Base-by-base conservation (phyloP, 2,797 vertebrate species). In the Australoheros facetus region DNA sequence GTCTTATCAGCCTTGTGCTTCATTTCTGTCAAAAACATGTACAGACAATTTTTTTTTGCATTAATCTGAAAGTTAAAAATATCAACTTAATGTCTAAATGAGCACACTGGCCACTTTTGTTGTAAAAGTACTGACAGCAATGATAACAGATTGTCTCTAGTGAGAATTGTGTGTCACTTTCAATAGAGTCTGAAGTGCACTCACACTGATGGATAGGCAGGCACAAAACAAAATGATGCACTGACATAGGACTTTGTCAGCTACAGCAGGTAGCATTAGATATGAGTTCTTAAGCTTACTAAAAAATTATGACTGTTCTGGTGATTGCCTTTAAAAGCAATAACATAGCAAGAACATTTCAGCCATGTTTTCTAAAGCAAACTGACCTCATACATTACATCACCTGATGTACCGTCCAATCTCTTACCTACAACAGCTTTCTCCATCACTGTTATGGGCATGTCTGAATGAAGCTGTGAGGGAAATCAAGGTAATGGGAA, bases 1-100 rank as follows among this genome's bases (percentile, higher is more conserved):
- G 73, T 37, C 26, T 62, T 55, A 56, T 87, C 71, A 1, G 19
- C 39, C 2, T 88, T 30, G 0, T 71, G 60, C 13, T 55, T 66
- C 14, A 7, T 78, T 70, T 62, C 88, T 92, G 82, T 48, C 3
- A 59, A 75, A 56, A 53, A 70, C 2, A 64, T 4, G 59, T 2
- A n/a, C n/a, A n/a, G n/a, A n/a, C n/a, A n/a, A n/a, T 32, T 32
- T 32, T 32, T 32, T 30, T 30, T 30, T 30, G 1, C 16, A 19
- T 66, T 66, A 45, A 66, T 66, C 62, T 51, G 42, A 51, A n/a
- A 0, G 42, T 51, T 51, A n/a, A 13, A 69, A 30, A 51, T 69
- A 0, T 69, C 16, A 30, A 10, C 10, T 51, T 51, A n/a, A 69
- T 69, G 16, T 69, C 42, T 51, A 28, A 51, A 66, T 66, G 28